Conservation (phyloP, 1,140 invertebrate genomes). For the Eupristina koningsbergeri region DNA sequence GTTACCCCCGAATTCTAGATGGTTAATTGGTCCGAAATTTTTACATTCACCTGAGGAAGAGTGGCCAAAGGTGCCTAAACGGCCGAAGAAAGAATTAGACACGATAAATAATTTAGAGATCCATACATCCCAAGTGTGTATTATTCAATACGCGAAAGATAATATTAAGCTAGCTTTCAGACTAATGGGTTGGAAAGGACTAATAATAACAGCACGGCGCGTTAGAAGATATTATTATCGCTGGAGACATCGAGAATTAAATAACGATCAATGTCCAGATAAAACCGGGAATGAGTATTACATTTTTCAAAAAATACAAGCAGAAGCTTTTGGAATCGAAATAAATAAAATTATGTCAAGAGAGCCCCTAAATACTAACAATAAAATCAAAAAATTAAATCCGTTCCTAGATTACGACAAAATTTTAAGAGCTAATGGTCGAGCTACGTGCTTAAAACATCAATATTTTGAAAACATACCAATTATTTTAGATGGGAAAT, state of each 20-base stretch:
- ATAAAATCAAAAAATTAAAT: not conserved
- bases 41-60: not conserved
- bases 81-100: not conserved
- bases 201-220: not conserved
- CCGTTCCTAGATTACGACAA: not conserved
- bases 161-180: no score
- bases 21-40: constrained; percentile 1
- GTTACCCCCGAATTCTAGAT: not conserved
- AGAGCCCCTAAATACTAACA: not conserved
- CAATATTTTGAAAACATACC: not conserved
- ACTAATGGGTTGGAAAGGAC: not conserved
- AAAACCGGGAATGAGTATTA: not conserved
- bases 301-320: not conserved
- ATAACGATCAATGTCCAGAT: not conserved
- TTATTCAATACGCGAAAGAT: no score
- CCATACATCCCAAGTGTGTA: no score
- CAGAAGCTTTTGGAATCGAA: not conserved
- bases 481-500: constrained; percentile 42
- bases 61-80: not conserved
- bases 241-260: not conserved
- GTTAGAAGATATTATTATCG: not conserved
- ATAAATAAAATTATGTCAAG: not conserved
- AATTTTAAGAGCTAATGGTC: not conserved
- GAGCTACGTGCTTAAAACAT: not conserved
- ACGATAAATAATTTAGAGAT: no score